Base-by-base conservation (phyloP, 1,140 invertebrate genomes). In the Spodoptera frugiperda region DNA sequence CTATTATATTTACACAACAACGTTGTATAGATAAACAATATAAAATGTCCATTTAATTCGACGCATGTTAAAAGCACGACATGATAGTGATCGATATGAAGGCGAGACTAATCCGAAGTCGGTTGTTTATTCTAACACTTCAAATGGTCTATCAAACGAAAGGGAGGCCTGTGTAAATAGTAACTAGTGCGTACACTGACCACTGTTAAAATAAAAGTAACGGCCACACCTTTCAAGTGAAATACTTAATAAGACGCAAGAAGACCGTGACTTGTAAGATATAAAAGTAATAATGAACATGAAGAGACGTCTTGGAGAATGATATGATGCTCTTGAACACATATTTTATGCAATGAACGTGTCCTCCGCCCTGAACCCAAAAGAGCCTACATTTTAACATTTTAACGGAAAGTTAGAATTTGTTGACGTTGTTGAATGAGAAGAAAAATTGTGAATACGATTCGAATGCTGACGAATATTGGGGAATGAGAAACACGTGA, bases 91-190 rank as follows among this genome's bases (percentile, higher is more conserved):
- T 21, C 10, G 51, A 21, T 65, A 54, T 65, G 25, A 49, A 54
- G 81, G 79, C 81, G 80, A 82, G 80, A 82, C 55, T 71, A 57
- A 54, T 33, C 46, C 63, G 5, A 67, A 67, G 49, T 14, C 25
- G 46, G 73, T 72, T 77, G 71, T 84, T 85, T 84, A 87, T 84
- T 83, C 81, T 78, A 77, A 79, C 76, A 80, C 78, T 82, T 77
- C 75, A 76, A 78, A 71, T 67, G 65, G 53, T 53, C 63, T 57
- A 76, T 79, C 65, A 76, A 46, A n/a, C 54, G 78, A 61, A 75
- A 65, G 57, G 39, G 17, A 11, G 21, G 55, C 19, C 55, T 59
- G 44, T 25, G 63, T 67, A 25, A 67, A 51, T 67, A 67, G 25
- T 67, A 67, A 49, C 63, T 49, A n/a, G 21, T 17, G 65, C 6